A percentile compares a stretch with the other conserved stretches of the same genome.
Conservation (phyloP, 1,140 invertebrate species). For the Papilio helenus region DNA sequence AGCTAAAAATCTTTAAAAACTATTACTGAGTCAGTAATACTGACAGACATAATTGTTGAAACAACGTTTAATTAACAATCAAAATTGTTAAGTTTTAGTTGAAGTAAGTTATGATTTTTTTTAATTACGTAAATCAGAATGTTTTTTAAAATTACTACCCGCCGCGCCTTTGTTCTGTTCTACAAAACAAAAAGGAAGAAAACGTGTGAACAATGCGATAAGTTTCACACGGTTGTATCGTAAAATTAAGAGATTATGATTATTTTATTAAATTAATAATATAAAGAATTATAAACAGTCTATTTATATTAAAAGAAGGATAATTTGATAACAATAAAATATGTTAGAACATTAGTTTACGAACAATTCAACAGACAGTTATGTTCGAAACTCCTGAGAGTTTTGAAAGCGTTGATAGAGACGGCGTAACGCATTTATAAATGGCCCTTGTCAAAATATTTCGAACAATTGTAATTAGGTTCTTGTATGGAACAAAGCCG, state of each 20-base stretch:
- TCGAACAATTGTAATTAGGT: slow-evolving; percentile 79
- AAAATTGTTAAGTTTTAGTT: not conserved
- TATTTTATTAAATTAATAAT: not conserved
- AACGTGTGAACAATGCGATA: slow-evolving; percentile 48
- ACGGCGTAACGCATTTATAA: slow-evolving; percentile 70
- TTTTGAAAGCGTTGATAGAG: slow-evolving; percentile 53
- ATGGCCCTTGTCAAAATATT: slow-evolving; percentile 80
- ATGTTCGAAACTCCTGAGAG: slow-evolving; percentile 34
- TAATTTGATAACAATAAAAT: slow-evolving; percentile 24
- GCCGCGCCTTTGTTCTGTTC: slow-evolving; percentile 42
- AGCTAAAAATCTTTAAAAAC: not conserved
- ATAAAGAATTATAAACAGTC: not conserved
- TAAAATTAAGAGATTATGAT: slow-evolving; percentile 40
- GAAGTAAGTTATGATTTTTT: slow-evolving; percentile 18
- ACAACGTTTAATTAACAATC: not conserved
- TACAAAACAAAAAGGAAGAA: slow-evolving; percentile 48
- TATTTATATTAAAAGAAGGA: not conserved
- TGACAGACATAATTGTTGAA: not conserved
- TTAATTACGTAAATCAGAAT: slow-evolving; percentile 45
- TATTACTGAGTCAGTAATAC: too few species aligned
- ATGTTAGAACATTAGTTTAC: slow-evolving; percentile 3
- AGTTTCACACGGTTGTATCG: slow-evolving; percentile 31
- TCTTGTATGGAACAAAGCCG: slow-evolving; percentile 77
- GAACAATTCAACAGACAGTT: slow-evolving; percentile 23
- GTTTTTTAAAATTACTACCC: slow-evolving; percentile 45